Percentiles rank a stretch among this genome's conserved stretches.
These are phyloP conservation scores for Pandemis cinnamomeana DNA, from an alignment of 2,888 invertebrate genomes.

Conservation along the genomic window DNA sequence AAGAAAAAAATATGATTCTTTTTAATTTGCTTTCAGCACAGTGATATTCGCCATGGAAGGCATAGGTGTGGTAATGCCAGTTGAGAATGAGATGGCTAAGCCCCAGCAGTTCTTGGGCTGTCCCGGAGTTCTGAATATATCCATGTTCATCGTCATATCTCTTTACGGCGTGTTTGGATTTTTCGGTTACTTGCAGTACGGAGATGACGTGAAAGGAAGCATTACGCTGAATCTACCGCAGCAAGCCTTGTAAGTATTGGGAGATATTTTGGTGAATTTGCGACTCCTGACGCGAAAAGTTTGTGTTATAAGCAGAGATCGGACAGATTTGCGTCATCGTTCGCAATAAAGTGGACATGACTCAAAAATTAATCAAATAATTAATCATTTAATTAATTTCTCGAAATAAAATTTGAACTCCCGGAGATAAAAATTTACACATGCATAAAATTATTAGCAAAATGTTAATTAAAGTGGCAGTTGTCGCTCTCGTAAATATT, in stretches of 20 bases:
- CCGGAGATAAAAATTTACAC: too few relatives aligned
- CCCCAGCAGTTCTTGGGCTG: constrained; percentile 91
- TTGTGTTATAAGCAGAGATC: too few relatives aligned
- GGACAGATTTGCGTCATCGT: too few relatives aligned
- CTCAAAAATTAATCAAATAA: too few relatives aligned
- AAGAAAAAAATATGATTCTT: neutral
- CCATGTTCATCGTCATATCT: constrained; percentile 91
- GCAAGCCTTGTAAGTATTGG: constrained; percentile 85
- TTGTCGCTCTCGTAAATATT: too few relatives aligned
- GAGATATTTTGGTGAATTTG: neutral
- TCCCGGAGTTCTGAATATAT: constrained; percentile 93
- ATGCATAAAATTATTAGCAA: too few relatives aligned
- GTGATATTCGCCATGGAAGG: constrained; percentile 99
- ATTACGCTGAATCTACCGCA: constrained; percentile 93
- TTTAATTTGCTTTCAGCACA: constrained; percentile 83
- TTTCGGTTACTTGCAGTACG: constrained; percentile 95
- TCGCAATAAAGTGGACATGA: too few relatives aligned
- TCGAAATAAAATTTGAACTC: too few relatives aligned
- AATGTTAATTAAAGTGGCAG: too few relatives aligned
- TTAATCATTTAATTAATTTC: too few relatives aligned
- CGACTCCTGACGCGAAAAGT: too few relatives aligned
- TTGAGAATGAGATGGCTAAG: constrained; percentile 95
- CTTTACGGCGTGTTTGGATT: constrained; percentile 94
- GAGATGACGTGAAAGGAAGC: constrained; percentile 88
- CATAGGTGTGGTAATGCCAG: constrained; percentile 96